Evolutionary conservation across 2,888 invertebrate genomes (phyloP).

Genomic region (Temnothorax unifasciatus): DNA sequence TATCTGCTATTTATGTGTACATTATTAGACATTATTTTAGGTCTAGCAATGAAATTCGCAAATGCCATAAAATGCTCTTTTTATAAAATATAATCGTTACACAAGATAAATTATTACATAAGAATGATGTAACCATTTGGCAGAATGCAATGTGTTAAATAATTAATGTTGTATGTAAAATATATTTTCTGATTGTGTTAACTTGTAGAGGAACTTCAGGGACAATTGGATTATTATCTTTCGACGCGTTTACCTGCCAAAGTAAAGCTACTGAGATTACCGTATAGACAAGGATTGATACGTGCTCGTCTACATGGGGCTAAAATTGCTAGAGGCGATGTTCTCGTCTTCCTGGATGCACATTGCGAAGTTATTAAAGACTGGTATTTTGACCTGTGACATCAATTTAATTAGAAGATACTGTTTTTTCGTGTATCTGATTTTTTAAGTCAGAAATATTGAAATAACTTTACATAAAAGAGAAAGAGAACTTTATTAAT

Average conservation of each 20-base stretch:
- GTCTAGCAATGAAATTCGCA: neutral
- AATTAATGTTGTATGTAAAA: neutral
- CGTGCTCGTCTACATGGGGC: conserved; percentile 96
- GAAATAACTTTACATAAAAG: conserved; percentile 3
- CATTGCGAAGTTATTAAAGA: conserved; percentile 94
- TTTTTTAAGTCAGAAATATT: conserved; percentile 3
- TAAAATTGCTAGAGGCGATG: conserved; percentile 92
- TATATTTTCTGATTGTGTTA: neutral
- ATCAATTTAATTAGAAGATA: conserved; percentile 22
- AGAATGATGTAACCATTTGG: neutral
- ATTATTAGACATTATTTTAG: neutral
- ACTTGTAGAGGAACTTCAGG: conserved; percentile 89
- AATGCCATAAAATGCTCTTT: neutral
- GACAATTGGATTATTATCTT: conserved; percentile 94
- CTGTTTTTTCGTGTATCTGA: neutral
- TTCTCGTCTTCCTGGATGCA: conserved; percentile 95
- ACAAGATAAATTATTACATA: neutral
- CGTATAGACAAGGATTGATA: conserved; percentile 94
- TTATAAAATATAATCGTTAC: neutral
- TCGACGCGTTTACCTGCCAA: conserved; percentile 90
- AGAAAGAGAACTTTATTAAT: neutral
- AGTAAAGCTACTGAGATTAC: conserved; percentile 92
- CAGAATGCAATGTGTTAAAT: neutral
- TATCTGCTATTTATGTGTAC: neutral
- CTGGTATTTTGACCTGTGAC: conserved; percentile 87